Evolutionary conservation across 2,797 vertebrate genomes (phyloP).

Genomic region (Leptoclinus maculatus): DNA sequence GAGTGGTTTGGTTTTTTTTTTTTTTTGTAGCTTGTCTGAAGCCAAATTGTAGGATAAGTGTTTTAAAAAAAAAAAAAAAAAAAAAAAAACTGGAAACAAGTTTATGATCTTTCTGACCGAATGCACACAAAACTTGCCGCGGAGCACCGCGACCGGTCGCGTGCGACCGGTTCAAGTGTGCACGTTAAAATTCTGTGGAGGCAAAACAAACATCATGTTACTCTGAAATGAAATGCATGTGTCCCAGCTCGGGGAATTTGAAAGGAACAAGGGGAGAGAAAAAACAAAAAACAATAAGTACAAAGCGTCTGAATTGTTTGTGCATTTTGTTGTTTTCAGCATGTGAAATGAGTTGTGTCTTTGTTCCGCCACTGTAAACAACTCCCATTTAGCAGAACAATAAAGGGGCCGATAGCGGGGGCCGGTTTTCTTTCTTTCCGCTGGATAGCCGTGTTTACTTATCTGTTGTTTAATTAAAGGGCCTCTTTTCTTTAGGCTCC

Average conservation of each 20-base stretch:
- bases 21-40: constrained; percentile 57
- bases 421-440: constrained; percentile 69
- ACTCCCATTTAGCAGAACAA: constrained; percentile 77
- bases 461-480: constrained; percentile 89
- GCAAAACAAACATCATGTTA: constrained; percentile 32
- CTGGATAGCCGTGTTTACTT: constrained; percentile 83
- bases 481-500: constrained; percentile 80
- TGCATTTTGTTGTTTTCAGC: constrained; percentile 64
- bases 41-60: constrained; percentile 58
- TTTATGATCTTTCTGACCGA: constrained; percentile 27
- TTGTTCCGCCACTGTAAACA: constrained; percentile 77
- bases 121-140: constrained; percentile 18
- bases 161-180: constrained; percentile 13
- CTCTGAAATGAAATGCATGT: constrained; percentile 36
- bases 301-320: constrained; percentile 59
- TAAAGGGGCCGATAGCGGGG: constrained; percentile 72
- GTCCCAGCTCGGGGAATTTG: constrained; percentile 34
- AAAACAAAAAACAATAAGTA: constrained; percentile 23
- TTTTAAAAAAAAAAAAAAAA: constrained; percentile 23
- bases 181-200: constrained; percentile 5
- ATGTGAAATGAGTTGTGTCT: constrained; percentile 71
- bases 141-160: constrained; percentile 19
- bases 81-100: constrained; percentile 9
- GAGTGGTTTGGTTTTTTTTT: constrained; percentile 40
- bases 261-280: constrained; percentile 8